Conservation (phyloP, 2,888 invertebrate genomes). For the Chrysina gloriosa region DNA sequence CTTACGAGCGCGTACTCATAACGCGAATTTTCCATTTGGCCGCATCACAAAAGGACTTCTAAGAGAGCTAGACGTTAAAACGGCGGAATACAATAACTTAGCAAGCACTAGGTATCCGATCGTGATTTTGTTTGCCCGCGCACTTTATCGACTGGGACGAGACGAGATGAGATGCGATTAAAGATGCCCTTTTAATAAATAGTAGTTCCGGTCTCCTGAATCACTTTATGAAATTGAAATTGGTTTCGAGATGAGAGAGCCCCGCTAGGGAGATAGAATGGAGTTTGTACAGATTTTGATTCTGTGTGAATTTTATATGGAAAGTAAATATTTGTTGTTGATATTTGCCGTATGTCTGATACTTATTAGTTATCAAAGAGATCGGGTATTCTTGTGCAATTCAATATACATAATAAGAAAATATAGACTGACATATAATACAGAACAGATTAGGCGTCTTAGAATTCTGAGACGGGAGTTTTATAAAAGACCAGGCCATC, state of each 20-base stretch:
- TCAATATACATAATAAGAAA: no score
- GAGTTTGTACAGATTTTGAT: conserved; percentile 3
- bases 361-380: no score
- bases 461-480: no score
- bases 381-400: no score
- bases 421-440: no score
- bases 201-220: conserved; percentile 24
- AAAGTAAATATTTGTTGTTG: conserved; percentile 6
- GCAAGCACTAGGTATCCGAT: neutral
- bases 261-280: neutral
- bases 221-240: conserved; percentile 32
- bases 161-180: conserved; percentile 20
- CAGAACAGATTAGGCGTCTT: no score
- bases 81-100: conserved; percentile 1
- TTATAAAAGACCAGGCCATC: no score
- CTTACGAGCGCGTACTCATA: neutral
- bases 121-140: conserved; percentile 14
- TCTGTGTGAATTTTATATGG: neutral
- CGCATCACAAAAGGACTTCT: conserved; percentile 12
- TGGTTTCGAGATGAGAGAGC: neutral
- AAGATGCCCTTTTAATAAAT: conserved; percentile 18
- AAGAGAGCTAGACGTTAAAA: conserved; percentile 18
- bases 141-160: conserved; percentile 1
- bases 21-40: neutral
- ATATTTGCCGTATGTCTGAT: no score